Percentiles rank a stretch among this genome's conserved stretches.
Conservation (phyloP, 2,888 invertebrate species). For the Leptodirus hochenwartii region DNA sequence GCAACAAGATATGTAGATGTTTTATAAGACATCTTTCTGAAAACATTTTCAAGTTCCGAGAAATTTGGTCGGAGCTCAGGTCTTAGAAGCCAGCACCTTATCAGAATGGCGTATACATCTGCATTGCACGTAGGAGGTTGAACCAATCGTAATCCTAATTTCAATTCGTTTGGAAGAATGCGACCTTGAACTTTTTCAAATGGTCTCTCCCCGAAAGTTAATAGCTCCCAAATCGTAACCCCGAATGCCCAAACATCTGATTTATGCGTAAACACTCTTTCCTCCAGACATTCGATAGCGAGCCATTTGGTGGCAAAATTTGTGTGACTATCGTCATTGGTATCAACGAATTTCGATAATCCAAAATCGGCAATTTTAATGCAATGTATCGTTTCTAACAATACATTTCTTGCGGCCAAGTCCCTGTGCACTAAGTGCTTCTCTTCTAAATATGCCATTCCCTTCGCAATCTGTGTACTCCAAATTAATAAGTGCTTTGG, state of each 20-base stretch:
- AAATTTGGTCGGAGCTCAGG: slow-evolving; percentile 90
- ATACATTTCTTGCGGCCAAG: slow-evolving; percentile 89
- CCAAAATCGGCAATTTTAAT: slow-evolving; percentile 98
- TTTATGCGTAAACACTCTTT: slow-evolving; percentile 91
- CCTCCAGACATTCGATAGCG: slow-evolving; percentile 90
- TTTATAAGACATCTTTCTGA: slow-evolving; percentile 89
- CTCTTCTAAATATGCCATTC: slow-evolving; percentile 93
- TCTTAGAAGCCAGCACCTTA: slow-evolving; percentile 96
- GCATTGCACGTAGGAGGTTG: slow-evolving; percentile 89
- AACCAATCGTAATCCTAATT: slow-evolving; percentile 82
- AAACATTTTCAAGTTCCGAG: slow-evolving; percentile 79
- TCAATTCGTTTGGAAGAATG: slow-evolving; percentile 83
- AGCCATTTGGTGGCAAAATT: slow-evolving; percentile 99
- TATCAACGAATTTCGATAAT: slow-evolving; percentile 84
- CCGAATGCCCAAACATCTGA: slow-evolving; percentile 99
- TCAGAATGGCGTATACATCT: slow-evolving; percentile 92
- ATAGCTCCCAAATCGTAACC: slow-evolving; percentile 94
- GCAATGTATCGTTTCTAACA: slow-evolving; percentile 82
- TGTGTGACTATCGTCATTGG: slow-evolving; percentile 90
- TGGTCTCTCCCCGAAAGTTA: slow-evolving; percentile 88
- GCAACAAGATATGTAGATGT: slow-evolving; percentile 77
- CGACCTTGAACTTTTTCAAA: slow-evolving; percentile 83
- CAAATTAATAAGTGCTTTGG: slow-evolving; percentile 89
- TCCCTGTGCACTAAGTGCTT: slow-evolving; percentile 90
- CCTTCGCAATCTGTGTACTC: slow-evolving; percentile 94